These are phyloP conservation scores for Lasiurus cinereus DNA, from an alignment of 2,113 vertebrate genomes.

Conservation along the genomic window DNA sequence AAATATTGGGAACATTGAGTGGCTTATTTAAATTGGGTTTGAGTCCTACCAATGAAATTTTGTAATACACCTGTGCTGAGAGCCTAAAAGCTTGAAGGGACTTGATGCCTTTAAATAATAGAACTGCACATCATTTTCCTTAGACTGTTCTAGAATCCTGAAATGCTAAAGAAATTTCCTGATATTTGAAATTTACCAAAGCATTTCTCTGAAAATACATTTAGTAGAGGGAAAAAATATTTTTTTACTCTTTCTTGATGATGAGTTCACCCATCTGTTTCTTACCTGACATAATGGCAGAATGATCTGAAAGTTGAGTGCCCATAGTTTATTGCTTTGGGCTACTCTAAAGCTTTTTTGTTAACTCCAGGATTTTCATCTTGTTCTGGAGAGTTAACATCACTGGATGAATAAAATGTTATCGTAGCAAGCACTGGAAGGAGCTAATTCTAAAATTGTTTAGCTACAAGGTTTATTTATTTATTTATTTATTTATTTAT, in stretches of 20 bases:
- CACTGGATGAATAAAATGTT: background rate
- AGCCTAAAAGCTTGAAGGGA: background rate
- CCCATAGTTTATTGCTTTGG: background rate
- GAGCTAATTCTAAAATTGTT: background rate
- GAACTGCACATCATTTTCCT: background rate
- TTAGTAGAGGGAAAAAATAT: background rate
- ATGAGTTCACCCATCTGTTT: background rate
- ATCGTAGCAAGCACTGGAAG: background rate
- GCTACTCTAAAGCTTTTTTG: background rate
- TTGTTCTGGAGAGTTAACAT: background rate
- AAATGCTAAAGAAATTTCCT: conserved; percentile 43
- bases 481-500: background rate
- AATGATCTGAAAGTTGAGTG: rapidly evolving
- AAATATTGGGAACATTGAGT: background rate
- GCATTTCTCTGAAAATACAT: background rate
- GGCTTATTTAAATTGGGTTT: background rate
- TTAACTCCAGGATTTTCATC: conserved; percentile 9
- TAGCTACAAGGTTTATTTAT: background rate
- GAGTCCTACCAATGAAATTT: background rate
- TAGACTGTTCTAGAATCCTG: background rate
- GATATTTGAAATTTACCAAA: conserved; percentile 40
- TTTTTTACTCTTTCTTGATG: background rate
- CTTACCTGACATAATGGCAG: background rate
- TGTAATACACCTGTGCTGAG: background rate
- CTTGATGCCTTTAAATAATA: background rate